Conservation (phyloP, 2,113 vertebrate genomes). For the Turdus rufiventris region DNA sequence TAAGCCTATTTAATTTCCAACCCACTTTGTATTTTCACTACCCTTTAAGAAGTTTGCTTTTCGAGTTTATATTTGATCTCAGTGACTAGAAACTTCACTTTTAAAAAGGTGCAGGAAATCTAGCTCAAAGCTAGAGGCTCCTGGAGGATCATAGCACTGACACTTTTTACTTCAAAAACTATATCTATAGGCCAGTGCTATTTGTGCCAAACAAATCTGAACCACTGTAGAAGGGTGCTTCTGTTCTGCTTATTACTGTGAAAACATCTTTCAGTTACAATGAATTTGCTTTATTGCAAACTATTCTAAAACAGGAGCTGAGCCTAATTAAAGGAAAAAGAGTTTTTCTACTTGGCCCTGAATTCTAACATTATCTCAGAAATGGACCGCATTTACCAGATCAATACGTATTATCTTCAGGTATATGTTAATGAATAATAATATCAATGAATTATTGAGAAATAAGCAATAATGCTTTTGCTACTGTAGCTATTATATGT, state of each 20-base stretch:
- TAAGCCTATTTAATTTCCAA: neutral
- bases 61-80: conserved; percentile 6
- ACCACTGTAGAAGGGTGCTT: neutral
- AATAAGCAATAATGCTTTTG: neutral
- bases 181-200: neutral
- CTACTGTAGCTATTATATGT: neutral
- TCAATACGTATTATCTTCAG: neutral
- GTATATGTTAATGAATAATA: neutral
- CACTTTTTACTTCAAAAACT: neutral
- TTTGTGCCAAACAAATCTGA: neutral
- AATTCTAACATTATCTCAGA: neutral
- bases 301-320: neutral
- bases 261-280: neutral
- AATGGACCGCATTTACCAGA: neutral
- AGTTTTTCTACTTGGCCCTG: neutral
- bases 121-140: neutral
- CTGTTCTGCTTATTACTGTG: neutral
- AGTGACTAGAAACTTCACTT: neutral
- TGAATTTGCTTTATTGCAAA: neutral
- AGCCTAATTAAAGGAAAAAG: neutral
- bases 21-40: neutral
- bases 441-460: neutral
- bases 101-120: neutral
- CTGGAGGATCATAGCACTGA: neutral
- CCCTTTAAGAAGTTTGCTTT: neutral